phyloP scores from a whole-genome alignment of 2,888 invertebrate genomes.

The Cephus pygmeus region DNA sequence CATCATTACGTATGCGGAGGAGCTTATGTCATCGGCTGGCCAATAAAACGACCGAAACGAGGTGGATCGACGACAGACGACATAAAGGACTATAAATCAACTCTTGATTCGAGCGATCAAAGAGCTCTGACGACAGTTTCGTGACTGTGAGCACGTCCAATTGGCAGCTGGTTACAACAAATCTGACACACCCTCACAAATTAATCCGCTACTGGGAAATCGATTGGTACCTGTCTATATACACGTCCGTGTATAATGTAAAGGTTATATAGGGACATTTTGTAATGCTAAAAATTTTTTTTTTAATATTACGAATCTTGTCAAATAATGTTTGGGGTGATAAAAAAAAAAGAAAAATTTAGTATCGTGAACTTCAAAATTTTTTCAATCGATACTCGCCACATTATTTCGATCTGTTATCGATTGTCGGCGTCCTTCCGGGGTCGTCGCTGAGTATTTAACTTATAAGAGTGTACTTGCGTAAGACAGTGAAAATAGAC shows the following conservation, averaged over 20 bases:
- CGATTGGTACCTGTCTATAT: not conserved
- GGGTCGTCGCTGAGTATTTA: not conserved
- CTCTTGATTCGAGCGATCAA: slow-evolving; percentile 1
- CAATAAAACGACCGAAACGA: not conserved
- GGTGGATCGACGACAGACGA: slow-evolving; percentile 3
- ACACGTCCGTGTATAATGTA: not conserved
- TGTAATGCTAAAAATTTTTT: not conserved
- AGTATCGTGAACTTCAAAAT: not conserved
- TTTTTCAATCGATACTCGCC: not conserved
- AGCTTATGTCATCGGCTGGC: slow-evolving; percentile 1
- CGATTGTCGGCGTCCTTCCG: not conserved
- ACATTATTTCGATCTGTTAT: not conserved
- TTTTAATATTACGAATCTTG: too few relatives aligned
- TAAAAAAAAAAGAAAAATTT: not conserved
- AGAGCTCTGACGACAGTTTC: slow-evolving; percentile 1
- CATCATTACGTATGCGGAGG: not conserved
- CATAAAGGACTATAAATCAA: slow-evolving; percentile 3
- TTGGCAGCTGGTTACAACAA: not conserved
- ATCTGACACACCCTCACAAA: not conserved
- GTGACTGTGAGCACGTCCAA: not conserved
- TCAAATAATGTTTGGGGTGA: too few relatives aligned
- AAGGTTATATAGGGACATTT: not conserved
- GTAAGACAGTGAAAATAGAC: not conserved
- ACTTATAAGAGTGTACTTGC: not conserved
- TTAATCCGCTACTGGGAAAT: slow-evolving; percentile 7